Evolutionary conservation across 2,797 vertebrate genomes (phyloP).

Genomic region (Acanthis flammea): DNA sequence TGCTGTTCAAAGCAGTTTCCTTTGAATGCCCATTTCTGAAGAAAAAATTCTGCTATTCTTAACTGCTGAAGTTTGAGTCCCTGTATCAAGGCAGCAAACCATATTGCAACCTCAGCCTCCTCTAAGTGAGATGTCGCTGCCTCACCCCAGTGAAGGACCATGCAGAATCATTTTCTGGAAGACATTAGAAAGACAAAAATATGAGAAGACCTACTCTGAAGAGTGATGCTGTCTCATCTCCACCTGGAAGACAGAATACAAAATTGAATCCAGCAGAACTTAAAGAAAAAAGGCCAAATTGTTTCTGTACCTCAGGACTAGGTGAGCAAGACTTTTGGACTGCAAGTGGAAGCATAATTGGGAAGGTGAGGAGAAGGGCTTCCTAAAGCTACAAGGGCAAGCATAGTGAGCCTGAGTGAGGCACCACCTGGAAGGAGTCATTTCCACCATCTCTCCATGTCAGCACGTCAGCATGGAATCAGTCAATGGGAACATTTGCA

Average conservation of each 20-base stretch:
- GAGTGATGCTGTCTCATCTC: background rate
- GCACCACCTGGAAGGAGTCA: fast-evolving
- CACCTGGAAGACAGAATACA: background rate
- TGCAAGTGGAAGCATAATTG: background rate
- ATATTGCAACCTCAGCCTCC: background rate
- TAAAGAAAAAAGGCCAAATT: background rate
- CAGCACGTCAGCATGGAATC: fast-evolving
- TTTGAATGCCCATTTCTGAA: background rate
- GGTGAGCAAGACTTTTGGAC: background rate
- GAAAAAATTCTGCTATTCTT: background rate
- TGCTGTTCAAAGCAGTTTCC: background rate
- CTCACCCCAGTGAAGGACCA: fast-evolving
- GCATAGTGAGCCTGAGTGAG: background rate
- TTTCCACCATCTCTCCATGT: background rate
- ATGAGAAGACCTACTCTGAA: background rate
- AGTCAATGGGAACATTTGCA: background rate
- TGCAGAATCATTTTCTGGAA: background rate
- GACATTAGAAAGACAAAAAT: background rate
- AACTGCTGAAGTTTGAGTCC: background rate
- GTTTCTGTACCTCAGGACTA: background rate
- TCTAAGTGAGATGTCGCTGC: fast-evolving
- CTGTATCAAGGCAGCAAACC: background rate
- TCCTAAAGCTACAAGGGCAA: background rate
- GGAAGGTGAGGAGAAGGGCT: background rate
- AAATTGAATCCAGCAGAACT: background rate